Evolutionary conservation across 2,888 invertebrate genomes (phyloP), one percentile per base, ranked within the genome.

Genomic region (Stenolophus ochropezus): DNA sequence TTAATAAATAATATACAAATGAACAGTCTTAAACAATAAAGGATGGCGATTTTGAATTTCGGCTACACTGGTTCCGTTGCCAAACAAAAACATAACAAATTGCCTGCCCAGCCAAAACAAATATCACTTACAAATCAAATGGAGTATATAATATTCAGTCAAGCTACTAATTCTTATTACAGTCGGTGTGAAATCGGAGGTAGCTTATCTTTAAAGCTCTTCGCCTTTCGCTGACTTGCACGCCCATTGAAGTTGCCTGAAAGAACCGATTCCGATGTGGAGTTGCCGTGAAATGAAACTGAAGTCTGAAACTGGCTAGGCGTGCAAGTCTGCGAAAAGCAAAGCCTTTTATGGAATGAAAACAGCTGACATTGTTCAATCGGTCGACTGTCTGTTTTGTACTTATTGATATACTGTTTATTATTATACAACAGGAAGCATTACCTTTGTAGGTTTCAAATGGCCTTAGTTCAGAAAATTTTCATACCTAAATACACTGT

Each of bases 361-460:
- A 83, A 87, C 87, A 87, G 87, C 86, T 86, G 87, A 86, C 86
- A 85, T 84, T 84, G 85, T 85, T 84, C 84, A 84, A 85, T 85
- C 85, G 86, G 88, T 87, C 87, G 86, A 87, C 87, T 86, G 86
- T 86, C 56, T 86, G 86, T 86, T 88, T 88, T 88, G 88, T 88
- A 88, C 88, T 88, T 88, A 88, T 87, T 86, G 86, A 88, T 88
- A 87, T 88, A 88, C 87, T 88, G 87, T 87, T 86, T 84, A 85
- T 51, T 85, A 85, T 79, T 85, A 86, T 86, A 85, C 85, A 88
- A 88, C 87, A 88, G 88, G 88, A 88, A 89, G 88, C 88, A 88
- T 87, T 86, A 88, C 88, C 88, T 80, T 73, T 80, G 61, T 73
- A 80, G 73, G 80, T 73, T 80, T 77, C 18, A 65, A 49, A 71